Conservation (phyloP, 2,113 vertebrate genomes). For the Asarcornis scutulata region DNA sequence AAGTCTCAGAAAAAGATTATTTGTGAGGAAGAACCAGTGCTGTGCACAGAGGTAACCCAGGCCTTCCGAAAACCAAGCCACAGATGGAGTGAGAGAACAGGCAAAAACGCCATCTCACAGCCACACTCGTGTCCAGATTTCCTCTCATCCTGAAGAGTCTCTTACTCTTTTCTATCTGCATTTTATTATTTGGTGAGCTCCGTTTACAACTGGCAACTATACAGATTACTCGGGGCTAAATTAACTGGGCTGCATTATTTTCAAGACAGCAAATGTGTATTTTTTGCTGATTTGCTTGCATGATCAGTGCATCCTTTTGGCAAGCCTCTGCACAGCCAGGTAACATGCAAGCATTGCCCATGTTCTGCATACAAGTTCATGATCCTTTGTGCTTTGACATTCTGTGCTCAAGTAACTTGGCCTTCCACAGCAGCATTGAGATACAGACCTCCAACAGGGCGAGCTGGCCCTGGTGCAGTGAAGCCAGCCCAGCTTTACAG, state of each 20-base stretch:
- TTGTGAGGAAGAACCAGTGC: background rate
- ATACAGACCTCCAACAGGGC: background rate
- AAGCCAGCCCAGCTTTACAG: background rate
- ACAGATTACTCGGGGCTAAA: background rate
- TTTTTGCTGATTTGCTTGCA: background rate
- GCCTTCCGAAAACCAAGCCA: background rate
- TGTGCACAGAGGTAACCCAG: background rate
- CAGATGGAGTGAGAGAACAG: background rate
- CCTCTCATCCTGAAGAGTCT: background rate
- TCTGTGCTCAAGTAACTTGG: background rate
- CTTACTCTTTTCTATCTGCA: background rate
- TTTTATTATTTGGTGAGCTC: background rate
- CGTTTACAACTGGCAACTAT: background rate
- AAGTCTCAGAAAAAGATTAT: background rate
- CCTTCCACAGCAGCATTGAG: background rate
- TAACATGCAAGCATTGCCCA: background rate
- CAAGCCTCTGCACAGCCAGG: background rate
- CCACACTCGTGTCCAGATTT: background rate
- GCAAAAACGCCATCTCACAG: background rate
- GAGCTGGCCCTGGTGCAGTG: background rate
- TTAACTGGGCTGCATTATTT: background rate
- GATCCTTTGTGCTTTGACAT: too few species aligned
- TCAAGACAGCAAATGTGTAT: background rate
- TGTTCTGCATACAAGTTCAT: background rate
- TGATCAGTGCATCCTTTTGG: rapidly evolving